phyloP scores from a whole-genome alignment of 2,888 invertebrate genomes.

The Rosalia funebris region DNA sequence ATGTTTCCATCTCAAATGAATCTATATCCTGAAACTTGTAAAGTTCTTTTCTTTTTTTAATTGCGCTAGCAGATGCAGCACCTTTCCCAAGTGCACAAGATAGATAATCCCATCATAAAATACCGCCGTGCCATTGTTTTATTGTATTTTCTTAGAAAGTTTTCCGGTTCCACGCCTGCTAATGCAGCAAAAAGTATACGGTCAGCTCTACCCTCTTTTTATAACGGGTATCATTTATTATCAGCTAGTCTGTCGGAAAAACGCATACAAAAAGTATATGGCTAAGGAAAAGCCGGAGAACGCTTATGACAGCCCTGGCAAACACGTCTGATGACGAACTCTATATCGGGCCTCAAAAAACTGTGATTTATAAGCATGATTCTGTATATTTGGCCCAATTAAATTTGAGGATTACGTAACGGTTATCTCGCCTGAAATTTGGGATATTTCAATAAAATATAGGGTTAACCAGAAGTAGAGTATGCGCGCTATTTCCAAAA shows the following conservation, averaged over 20 bases:
- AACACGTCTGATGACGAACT: slow-evolving; percentile 35
- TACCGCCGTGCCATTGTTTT: slow-evolving; percentile 21
- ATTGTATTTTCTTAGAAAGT: slow-evolving; percentile 34
- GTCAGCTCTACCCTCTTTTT: slow-evolving; percentile 35
- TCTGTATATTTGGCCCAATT: slow-evolving; percentile 7
- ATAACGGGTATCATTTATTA: slow-evolving; percentile 36
- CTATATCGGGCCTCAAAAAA: slow-evolving; percentile 13
- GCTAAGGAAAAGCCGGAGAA: slow-evolving; percentile 33
- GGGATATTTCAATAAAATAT: neutral
- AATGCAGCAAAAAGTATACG: slow-evolving; percentile 37
- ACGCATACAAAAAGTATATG: slow-evolving; percentile 36
- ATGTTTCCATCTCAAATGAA: no score
- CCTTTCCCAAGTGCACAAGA: neutral
- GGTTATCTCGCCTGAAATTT: neutral
- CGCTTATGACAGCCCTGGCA: slow-evolving; percentile 38
- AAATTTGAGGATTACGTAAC: slow-evolving; percentile 1
- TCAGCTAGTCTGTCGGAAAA: slow-evolving; percentile 34
- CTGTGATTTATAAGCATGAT: slow-evolving; percentile 29
- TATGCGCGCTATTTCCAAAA: neutral
- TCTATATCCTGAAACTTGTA: no score
- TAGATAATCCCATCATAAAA: neutral
- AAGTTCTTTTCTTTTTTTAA: neutral
- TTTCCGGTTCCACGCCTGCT: slow-evolving; percentile 32
- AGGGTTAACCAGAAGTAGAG: no score
- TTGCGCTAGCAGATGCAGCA: neutral